A percentile compares a stretch with the other conserved stretches of the same genome.
phyloP scores from a whole-genome alignment of 2,888 invertebrate species.

The Rhopalosiphum nymphaeae region DNA sequence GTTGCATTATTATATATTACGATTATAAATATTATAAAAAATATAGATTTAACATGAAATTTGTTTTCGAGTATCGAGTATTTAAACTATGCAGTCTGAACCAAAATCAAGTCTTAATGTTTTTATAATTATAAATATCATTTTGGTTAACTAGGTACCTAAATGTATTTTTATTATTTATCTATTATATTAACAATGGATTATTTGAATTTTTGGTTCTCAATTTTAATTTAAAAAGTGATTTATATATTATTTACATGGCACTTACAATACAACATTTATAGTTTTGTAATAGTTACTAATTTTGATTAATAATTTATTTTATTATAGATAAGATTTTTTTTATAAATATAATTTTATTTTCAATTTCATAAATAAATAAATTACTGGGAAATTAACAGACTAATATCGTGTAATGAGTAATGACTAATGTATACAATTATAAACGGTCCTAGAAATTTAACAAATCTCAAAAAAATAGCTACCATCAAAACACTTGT shows the following conservation, averaged over 20 bases:
- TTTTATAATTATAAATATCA: neutral
- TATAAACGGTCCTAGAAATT: neutral
- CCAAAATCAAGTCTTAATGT: neutral
- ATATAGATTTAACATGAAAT: neutral
- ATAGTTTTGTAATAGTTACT: neutral
- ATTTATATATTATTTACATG: neutral
- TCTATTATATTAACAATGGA: neutral
- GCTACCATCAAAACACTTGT: neutral
- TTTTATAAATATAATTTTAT: neutral
- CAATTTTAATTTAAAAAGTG: neutral
- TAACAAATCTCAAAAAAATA: conserved; percentile 38
- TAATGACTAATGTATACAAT: neutral
- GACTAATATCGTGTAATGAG: neutral
- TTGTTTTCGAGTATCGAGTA: neutral
- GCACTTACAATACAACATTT: neutral
- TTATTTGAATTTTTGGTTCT: neutral
- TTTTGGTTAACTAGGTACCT: too few species aligned
- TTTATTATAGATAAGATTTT: neutral
- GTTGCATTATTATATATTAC: neutral
- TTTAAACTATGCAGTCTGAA: neutral
- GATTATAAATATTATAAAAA: neutral
- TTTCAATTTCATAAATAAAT: neutral
- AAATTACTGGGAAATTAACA: neutral
- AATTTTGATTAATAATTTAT: neutral
- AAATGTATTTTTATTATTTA: neutral